These are phyloP conservation scores for Neolamprologus longior DNA, from an alignment of 2,113 vertebrate species.

Conservation along the genomic window DNA sequence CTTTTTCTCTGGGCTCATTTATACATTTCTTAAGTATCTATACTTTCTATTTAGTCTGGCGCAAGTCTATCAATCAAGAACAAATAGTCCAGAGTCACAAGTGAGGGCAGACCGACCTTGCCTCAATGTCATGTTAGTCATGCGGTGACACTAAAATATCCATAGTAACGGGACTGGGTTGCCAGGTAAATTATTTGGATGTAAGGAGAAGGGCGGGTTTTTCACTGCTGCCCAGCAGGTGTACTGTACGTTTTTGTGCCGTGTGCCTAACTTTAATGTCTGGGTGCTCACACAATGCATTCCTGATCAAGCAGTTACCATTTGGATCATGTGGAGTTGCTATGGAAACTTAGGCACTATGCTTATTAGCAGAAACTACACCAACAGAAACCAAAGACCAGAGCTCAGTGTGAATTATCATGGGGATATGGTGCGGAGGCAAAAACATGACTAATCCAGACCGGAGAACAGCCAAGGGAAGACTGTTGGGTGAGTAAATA, in stretches of 20 bases:
- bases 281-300: slow-evolving; percentile 21
- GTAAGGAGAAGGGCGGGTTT: neutral
- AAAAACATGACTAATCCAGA: slow-evolving; percentile 53
- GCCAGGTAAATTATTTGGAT: neutral
- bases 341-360: slow-evolving; percentile 67
- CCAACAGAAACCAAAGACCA: slow-evolving; percentile 31
- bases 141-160: neutral
- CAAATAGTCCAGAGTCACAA: neutral
- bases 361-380: slow-evolving; percentile 60
- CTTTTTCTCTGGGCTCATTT: neutral
- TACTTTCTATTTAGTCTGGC: neutral
- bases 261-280: slow-evolving; percentile 10
- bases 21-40: neutral
- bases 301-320: slow-evolving; percentile 42
- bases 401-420: slow-evolving; percentile 32
- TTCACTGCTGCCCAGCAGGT: neutral
- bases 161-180: slow-evolving; percentile 11
- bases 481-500: slow-evolving; percentile 40
- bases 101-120: neutral
- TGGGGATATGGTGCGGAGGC: slow-evolving; percentile 18
- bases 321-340: slow-evolving; percentile 66
- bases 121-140: neutral
- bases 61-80: neutral
- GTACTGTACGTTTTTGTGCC: neutral
- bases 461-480: slow-evolving; percentile 27